These are phyloP conservation scores for Parauchenoglanis punctatus DNA, from an alignment of 2,797 vertebrate species.

Conservation along the genomic window DNA sequence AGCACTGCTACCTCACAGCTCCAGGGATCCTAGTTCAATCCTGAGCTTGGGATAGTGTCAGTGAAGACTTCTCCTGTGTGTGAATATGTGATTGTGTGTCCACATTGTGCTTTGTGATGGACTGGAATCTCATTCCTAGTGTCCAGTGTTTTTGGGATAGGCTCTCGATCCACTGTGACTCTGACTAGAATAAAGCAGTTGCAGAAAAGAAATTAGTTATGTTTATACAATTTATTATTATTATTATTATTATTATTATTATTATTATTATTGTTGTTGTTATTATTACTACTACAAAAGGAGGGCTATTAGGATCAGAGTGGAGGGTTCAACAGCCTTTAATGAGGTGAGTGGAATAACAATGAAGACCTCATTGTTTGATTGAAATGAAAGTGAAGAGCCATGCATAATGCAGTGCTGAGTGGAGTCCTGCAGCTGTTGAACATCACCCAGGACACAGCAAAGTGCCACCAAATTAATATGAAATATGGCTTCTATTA, in stretches of 20 bases:
- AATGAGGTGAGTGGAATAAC: slow-evolving; percentile 44
- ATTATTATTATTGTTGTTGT: not conserved
- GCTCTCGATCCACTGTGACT: not conserved
- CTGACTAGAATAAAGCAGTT: not conserved
- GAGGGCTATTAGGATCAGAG: not conserved
- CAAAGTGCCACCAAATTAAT: slow-evolving; percentile 72
- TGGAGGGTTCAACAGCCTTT: slow-evolving; percentile 5
- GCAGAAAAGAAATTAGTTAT: not conserved
- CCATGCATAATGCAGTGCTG: slow-evolving; percentile 71
- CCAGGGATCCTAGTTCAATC: not conserved
- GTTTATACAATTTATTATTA: not conserved
- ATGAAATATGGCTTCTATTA: slow-evolving; percentile 75
- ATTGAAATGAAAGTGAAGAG: slow-evolving; percentile 64
- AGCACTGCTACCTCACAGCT: not conserved
- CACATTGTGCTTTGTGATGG: not conserved
- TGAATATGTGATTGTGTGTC: not conserved
- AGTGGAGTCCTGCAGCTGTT: slow-evolving; percentile 73
- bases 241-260: not conserved
- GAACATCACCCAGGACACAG: slow-evolving; percentile 70
- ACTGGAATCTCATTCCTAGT: not conserved
- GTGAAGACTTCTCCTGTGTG: too few relatives aligned
- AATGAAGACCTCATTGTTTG: slow-evolving; percentile 61
- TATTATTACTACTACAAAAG: not conserved
- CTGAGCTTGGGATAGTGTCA: too few relatives aligned
- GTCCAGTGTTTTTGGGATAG: not conserved